Base-by-base conservation (phyloP, 2,888 invertebrate species). In the Scrobipalpa costella region DNA sequence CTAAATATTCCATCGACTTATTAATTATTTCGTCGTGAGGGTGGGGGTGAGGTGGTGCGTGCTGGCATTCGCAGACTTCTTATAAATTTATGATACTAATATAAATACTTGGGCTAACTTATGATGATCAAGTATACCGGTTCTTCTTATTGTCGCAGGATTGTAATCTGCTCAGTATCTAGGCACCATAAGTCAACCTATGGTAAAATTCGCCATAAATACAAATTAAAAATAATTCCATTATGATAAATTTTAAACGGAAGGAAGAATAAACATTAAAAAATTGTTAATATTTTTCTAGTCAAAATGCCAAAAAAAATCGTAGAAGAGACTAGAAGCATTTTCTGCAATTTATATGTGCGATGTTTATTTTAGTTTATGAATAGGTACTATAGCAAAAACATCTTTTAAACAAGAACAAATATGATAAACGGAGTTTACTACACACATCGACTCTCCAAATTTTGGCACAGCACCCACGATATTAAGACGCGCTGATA, bases 81-180 rank as follows among this genome's bases (percentile, higher is more conserved):
- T 83, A 85, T 78, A 80, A 85, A 87, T 87, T 86, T 87, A 87
- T 86, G 85, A 83, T 80, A 81, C 83, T 79, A 86, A 85, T 86
- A 85, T 86, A 86, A 87, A 87, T 87, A 86, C 86, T 87, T 86
- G 60, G 67, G 73, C 70, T 70, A 80, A 83, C 80, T 81, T 78
- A 67, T 67, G 71, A 77, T 78, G 78, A 83, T 82, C 76, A 78
- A 81, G 74, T 78, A 67, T 68, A 68, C 67, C 13, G 66, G 73
- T 72, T 72, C 68, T 71, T 11, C 68, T 19, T 33, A 17, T 11
- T 52, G 34, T 68, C 70, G 2, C 27, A 2, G 5, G 27, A 5
- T 27, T 27, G 5, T 27, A 27, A n/a, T 27, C 5, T 27, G 27
- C 27, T 27, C 2, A 2, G 27, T 5, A 27, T 27, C 27, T 27